These are phyloP conservation scores for Xylocopa sonorina DNA, from an alignment of 1,140 invertebrate genomes.

Conservation along the genomic window DNA sequence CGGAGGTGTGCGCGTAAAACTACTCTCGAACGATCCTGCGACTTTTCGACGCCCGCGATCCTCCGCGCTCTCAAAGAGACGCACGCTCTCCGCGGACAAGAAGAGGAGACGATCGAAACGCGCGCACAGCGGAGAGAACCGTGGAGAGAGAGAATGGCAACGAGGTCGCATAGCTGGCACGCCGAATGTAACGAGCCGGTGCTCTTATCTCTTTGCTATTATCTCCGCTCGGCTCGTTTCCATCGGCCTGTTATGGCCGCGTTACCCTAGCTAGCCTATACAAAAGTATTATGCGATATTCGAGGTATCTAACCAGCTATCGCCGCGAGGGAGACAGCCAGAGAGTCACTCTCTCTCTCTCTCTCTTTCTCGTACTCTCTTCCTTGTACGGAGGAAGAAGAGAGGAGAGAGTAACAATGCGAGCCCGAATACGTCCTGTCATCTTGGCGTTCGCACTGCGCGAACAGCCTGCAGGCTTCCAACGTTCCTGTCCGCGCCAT, in stretches of 20 bases:
- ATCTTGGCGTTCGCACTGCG: conserved; percentile 60
- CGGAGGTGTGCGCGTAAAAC: too few species aligned
- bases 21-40: neutral
- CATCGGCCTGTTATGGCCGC: conserved; percentile 61
- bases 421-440: conserved; percentile 72
- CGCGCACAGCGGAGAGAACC: conserved; percentile 6
- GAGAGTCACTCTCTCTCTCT: too few species aligned
- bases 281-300: conserved; percentile 50
- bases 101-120: conserved; percentile 57
- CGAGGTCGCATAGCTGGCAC: conserved; percentile 61
- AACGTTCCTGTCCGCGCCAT: conserved; percentile 67
- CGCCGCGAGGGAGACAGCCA: neutral
- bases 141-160: conserved; percentile 75
- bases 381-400: neutral
- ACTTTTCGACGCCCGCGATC: neutral
- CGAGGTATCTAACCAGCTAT: conserved; percentile 29
- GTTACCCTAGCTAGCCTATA: conserved; percentile 40
- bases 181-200: conserved; percentile 69
- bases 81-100: too few species aligned
- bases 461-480: conserved; percentile 56
- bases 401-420: conserved; percentile 68
- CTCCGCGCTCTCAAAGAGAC: neutral
- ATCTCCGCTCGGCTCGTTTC: conserved; percentile 72
- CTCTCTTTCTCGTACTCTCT: too few species aligned
- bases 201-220: conserved; percentile 72